phyloP scores from a whole-genome alignment of 2,113 vertebrate genomes.

The Eudorcas thomsonii region DNA sequence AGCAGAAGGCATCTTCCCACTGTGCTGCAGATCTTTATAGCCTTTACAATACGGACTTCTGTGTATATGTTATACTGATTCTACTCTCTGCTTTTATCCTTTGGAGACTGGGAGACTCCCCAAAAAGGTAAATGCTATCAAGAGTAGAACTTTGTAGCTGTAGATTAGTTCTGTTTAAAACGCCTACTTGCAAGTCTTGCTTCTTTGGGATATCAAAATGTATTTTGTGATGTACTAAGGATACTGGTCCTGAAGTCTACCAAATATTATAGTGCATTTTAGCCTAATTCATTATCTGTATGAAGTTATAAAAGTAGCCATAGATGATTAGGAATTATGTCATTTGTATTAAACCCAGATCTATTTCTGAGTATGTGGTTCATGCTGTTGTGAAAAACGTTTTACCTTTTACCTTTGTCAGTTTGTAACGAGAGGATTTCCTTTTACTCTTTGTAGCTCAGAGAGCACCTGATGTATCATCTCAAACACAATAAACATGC shows the following conservation, averaged over 20 bases:
- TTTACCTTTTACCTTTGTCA: slow-evolving; percentile 93
- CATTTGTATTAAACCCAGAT: slow-evolving; percentile 94
- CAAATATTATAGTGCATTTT: slow-evolving; percentile 98
- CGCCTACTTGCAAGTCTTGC: slow-evolving; percentile 96
- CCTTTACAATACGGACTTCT: slow-evolving; percentile 97
- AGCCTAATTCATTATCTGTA: slow-evolving; percentile 97
- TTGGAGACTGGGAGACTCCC: slow-evolving; percentile 89
- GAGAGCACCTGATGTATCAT: slow-evolving; percentile 94
- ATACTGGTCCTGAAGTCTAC: slow-evolving; percentile 96
- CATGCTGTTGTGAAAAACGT: slow-evolving; percentile 95
- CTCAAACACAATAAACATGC: slow-evolving; percentile 93
- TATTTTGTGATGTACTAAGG: slow-evolving; percentile 98
- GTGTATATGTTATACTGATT: slow-evolving; percentile 95
- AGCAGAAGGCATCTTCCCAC: slow-evolving; percentile 88
- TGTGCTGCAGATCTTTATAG: slow-evolving; percentile 94
- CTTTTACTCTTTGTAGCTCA: slow-evolving; percentile 95
- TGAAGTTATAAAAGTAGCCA: slow-evolving; percentile 92
- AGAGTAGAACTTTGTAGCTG: slow-evolving; percentile 95
- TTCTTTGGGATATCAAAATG: slow-evolving; percentile 98
- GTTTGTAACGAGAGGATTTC: slow-evolving; percentile 95
- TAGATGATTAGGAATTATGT: slow-evolving; percentile 94
- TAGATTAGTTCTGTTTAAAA: slow-evolving; percentile 97
- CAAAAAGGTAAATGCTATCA: slow-evolving; percentile 89
- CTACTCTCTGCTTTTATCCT: slow-evolving; percentile 93
- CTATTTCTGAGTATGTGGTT: slow-evolving; percentile 94